Conservation (phyloP, 2,888 invertebrate species). For the Trimorus sp. region DNA sequence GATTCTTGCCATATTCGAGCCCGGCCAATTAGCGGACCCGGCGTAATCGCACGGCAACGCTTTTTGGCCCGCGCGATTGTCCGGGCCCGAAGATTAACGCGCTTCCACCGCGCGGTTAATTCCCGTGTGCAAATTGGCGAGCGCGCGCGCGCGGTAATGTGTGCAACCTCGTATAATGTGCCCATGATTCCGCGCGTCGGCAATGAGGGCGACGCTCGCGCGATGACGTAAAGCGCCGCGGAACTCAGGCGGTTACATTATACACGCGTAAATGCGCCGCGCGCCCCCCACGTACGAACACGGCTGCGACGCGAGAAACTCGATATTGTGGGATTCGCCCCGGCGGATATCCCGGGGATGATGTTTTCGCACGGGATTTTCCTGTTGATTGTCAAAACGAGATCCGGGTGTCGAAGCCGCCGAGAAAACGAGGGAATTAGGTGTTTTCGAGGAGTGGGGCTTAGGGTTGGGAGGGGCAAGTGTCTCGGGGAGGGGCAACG, state of each 20-base stretch:
- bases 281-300: slow-evolving; percentile 42
- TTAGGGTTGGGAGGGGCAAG: no score
- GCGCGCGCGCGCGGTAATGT: neutral
- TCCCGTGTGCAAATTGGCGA: no score
- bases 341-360: slow-evolving; percentile 11
- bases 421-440: no score
- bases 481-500: neutral
- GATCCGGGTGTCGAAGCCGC: neutral
- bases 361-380: slow-evolving; percentile 24
- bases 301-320: slow-evolving; percentile 18
- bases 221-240: slow-evolving; percentile 43
- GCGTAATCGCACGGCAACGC: no score
- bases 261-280: slow-evolving; percentile 62
- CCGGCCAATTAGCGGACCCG: no score
- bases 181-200: slow-evolving; percentile 53
- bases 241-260: slow-evolving; percentile 54
- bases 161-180: slow-evolving; percentile 47
- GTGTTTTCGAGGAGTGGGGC: no score
- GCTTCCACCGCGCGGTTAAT: no score
- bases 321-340: slow-evolving; percentile 41
- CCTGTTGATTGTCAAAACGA: slow-evolving; percentile 30
- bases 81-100: slow-evolving; percentile 36
- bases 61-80: no score
- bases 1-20: no score
- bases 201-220: slow-evolving; percentile 33